Percentiles rank a stretch among this genome's conserved stretches.
These are phyloP conservation scores for Pristis pectinata DNA, from an alignment of 2,797 vertebrate genomes.

Conservation along the genomic window DNA sequence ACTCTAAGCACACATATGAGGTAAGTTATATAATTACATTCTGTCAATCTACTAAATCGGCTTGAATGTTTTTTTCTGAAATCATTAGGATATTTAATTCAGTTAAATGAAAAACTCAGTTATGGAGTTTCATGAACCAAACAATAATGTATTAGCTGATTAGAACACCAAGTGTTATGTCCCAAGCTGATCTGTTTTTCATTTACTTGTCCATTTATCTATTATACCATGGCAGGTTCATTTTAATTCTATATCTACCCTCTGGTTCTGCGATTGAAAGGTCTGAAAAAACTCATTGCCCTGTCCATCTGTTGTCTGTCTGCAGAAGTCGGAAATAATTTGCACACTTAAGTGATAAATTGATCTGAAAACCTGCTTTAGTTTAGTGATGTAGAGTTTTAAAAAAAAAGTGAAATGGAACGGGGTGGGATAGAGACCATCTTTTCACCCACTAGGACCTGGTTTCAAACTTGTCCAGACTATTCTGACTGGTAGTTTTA, in stretches of 20 bases:
- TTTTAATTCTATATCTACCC: constrained; percentile 5
- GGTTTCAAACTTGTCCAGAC: background rate
- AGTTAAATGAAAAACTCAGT: background rate
- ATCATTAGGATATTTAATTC: background rate
- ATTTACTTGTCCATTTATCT: background rate
- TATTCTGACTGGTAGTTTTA: background rate
- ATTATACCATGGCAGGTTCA: background rate
- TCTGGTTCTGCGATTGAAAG: background rate
- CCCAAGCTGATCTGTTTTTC: background rate
- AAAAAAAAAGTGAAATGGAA: background rate
- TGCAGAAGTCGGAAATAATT: background rate
- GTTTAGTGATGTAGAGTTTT: background rate
- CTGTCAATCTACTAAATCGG: background rate
- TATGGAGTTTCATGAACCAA: background rate
- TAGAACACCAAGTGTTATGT: background rate
- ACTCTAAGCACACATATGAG: constrained; percentile 64
- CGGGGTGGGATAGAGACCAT: background rate
- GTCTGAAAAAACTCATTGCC: background rate
- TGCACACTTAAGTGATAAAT: background rate
- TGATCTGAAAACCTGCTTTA: background rate
- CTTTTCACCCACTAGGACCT: background rate
- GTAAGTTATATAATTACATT: constrained; percentile 52
- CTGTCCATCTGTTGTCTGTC: background rate
- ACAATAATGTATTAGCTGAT: background rate
- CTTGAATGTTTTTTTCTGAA: background rate